Percentiles rank a stretch among this genome's conserved stretches.
Conservation (phyloP, 2,888 invertebrate species). For the Smittia sp. region DNA sequence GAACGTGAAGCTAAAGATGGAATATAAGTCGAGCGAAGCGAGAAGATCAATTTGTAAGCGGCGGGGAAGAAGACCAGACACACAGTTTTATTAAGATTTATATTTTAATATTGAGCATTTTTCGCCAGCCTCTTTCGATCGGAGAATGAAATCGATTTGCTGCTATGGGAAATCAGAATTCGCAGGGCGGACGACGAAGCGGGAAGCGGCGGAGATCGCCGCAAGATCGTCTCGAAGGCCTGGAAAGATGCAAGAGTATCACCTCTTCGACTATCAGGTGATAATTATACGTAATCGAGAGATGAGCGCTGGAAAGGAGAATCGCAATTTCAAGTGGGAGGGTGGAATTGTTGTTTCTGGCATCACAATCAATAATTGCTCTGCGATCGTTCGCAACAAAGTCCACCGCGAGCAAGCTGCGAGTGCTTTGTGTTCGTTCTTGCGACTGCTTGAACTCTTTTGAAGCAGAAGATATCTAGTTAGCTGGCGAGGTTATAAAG, state of each 20-base stretch:
- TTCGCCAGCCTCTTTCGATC: neutral
- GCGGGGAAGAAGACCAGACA: constrained; percentile 5
- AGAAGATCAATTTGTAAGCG: constrained; percentile 40
- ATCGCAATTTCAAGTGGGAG: neutral
- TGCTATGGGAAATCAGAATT: constrained; percentile 21
- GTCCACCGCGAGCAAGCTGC: no score
- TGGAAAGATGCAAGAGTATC: neutral
- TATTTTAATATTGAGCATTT: constrained; percentile 39
- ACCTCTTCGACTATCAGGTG: constrained; percentile 26
- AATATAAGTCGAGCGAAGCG: constrained; percentile 39
- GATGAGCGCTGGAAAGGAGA: neutral
- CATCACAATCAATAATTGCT: constrained; percentile 5
- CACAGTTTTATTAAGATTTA: constrained; percentile 41
- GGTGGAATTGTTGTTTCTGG: neutral
- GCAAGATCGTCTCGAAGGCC: neutral
- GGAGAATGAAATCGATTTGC: constrained; percentile 13
- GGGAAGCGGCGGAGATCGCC: neutral
- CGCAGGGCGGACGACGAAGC: neutral
- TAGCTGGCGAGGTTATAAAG: no score
- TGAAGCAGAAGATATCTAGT: no score
- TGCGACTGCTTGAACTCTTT: no score
- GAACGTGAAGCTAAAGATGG: constrained; percentile 10
- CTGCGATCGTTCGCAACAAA: neutral
- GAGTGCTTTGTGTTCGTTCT: no score
- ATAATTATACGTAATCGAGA: constrained; percentile 32